Evolutionary conservation across 2,113 vertebrate species (phyloP).

Genomic region (Eidolon helvum): DNA sequence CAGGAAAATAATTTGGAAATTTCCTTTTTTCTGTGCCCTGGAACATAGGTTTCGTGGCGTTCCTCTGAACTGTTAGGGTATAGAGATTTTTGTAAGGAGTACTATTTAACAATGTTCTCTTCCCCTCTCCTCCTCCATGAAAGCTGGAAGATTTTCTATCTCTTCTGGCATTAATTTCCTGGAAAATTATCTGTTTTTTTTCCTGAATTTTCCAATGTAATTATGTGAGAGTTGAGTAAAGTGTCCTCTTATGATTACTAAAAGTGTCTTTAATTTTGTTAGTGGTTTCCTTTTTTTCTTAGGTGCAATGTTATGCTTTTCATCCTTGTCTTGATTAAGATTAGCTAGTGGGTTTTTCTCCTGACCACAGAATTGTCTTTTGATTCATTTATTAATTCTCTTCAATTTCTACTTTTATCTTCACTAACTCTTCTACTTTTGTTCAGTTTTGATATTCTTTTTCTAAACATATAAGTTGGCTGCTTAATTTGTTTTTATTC

Average conservation of each 20-base stretch:
- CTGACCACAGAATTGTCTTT: not conserved
- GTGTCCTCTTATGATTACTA: not conserved
- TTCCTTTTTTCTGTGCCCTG: not conserved
- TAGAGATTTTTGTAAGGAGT: not conserved
- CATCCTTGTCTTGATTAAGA: not conserved
- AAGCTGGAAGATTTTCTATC: not conserved
- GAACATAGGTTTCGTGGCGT: not conserved
- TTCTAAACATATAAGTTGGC: not conserved
- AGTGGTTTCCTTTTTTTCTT: not conserved
- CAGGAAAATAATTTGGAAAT: not conserved
- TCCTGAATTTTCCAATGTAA: not conserved
- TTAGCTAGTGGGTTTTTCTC: not conserved
- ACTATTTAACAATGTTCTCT: not conserved
- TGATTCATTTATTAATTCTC: not conserved
- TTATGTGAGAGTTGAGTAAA: not conserved
- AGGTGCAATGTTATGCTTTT: not conserved
- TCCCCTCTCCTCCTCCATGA: not conserved
- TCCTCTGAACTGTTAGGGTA: not conserved
- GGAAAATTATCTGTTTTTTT: not conserved
- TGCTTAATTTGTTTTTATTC: slow-evolving; percentile 25
- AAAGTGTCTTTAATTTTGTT: not conserved
- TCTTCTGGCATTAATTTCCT: not conserved
- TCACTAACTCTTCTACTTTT: not conserved
- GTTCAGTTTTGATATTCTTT: not conserved
- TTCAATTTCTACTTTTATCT: not conserved